Evolutionary conservation across 2,888 invertebrate species (phyloP).

Genomic region (Achlya flavicornis): DNA sequence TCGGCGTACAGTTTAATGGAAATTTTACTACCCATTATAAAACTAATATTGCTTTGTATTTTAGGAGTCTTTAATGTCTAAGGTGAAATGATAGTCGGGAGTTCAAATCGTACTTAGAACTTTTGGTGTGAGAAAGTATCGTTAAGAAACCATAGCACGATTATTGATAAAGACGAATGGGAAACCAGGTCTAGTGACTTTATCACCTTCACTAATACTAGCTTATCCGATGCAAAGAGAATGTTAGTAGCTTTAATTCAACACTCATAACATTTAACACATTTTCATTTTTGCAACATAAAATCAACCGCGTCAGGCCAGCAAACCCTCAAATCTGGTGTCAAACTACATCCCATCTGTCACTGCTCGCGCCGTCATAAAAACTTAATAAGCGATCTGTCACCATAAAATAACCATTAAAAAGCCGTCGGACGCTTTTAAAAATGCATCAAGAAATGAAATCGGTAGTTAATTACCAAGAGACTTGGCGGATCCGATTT

Average conservation of each 20-base stretch:
- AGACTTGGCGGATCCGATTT: slow-evolving; percentile 77
- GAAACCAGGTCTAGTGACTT: no score
- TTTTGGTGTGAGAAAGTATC: no score
- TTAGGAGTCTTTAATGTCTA: not conserved
- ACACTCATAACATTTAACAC: not conserved
- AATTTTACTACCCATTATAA: not conserved
- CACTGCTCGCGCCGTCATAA: slow-evolving; percentile 71
- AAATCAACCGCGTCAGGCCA: not conserved
- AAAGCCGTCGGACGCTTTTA: slow-evolving; percentile 82
- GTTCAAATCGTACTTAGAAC: no score
- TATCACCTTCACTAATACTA: no score
- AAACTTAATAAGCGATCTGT: slow-evolving; percentile 83
- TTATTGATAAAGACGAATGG: no score
- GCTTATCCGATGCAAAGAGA: no score
- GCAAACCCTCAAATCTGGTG: slow-evolving; percentile 74
- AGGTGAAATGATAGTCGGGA: not conserved
- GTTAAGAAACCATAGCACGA: no score
- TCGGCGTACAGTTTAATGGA: slow-evolving; percentile 10
- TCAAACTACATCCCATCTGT: slow-evolving; percentile 82
- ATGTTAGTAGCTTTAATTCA: not conserved
- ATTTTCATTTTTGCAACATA: not conserved
- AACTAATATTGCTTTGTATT: not conserved
- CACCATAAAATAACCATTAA: slow-evolving; percentile 84
- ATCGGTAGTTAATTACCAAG: slow-evolving; percentile 83
- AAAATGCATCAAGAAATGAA: slow-evolving; percentile 83